Base-by-base conservation (phyloP, 2,797 vertebrate species). In the Melopsittacus undulatus region DNA sequence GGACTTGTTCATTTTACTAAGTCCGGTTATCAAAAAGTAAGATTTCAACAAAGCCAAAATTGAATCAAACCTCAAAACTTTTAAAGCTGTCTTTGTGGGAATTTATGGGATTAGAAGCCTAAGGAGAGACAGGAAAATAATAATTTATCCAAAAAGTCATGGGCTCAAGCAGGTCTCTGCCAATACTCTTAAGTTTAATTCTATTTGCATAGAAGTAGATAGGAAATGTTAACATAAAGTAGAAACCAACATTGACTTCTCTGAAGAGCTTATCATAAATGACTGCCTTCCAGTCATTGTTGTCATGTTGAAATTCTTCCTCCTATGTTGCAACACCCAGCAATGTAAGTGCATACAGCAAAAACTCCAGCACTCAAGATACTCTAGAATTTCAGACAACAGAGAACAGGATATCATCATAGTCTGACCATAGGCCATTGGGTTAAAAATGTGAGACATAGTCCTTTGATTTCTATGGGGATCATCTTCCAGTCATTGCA, bases 11-110 rank as follows among this genome's bases (percentile, higher is more conserved):
- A 46, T 92, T 92, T 96, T 67, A 38, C 11, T 79, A 49, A 57
- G 23, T 10, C 46, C 1, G 2, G 10, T 52, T 74, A 51, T 36
- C 34, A 70, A 78, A 80, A 38, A 22, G 15, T 3, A 38, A 26
- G 11, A 6, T 29, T 30, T 3, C 9, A 54, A 45, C 34, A 19
- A 3, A 2, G 0, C 40, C 12, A 7, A 61, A 75, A 38, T 13
- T 51, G 40, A 69, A 32, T 2, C 30, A 75, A 63, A 29, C 9
- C 32, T 73, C 9, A 45, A 48, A 51, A 29, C 5, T 76, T 89
- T 32, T 42, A 70, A 70, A 61, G 17, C 7, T 61, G 5, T 45
- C 15, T 61, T 84, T 36, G 21, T 20, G 54, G 15, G 11, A 82
- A 73, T 66, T 72, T 3, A 11, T 22, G 51, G 15, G 20, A 45